Evolutionary conservation across 2,888 invertebrate species (phyloP).

Genomic region (Trichopoda pennipes): DNA sequence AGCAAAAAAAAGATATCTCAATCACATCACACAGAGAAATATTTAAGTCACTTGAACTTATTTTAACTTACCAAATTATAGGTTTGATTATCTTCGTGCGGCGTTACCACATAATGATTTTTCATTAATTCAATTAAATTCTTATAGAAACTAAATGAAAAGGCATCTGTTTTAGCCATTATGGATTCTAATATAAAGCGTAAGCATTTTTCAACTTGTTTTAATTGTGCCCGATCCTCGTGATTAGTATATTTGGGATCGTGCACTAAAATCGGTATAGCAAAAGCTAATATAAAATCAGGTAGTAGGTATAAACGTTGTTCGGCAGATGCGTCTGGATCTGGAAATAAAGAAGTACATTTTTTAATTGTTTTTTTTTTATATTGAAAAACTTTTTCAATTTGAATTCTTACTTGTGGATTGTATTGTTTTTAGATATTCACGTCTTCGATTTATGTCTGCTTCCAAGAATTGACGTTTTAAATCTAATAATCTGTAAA

Average conservation of each 20-base stretch:
- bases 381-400: neutral
- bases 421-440: slow-evolving; percentile 92
- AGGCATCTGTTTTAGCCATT: slow-evolving; percentile 95
- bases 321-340: slow-evolving; percentile 75
- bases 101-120: slow-evolving; percentile 91
- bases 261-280: slow-evolving; percentile 97
- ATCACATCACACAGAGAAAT: too few species aligned
- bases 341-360: slow-evolving; percentile 60
- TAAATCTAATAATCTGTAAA: slow-evolving; percentile 77
- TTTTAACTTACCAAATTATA: slow-evolving; percentile 88
- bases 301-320: slow-evolving; percentile 95
- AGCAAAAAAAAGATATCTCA: too few species aligned
- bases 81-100: slow-evolving; percentile 90
- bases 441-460: slow-evolving; percentile 94
- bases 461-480: slow-evolving; percentile 91
- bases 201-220: slow-evolving; percentile 91
- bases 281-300: slow-evolving; percentile 98
- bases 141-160: slow-evolving; percentile 97
- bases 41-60: neutral
- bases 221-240: slow-evolving; percentile 88
- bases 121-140: slow-evolving; percentile 96
- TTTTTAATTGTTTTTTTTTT: neutral
- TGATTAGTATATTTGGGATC: slow-evolving; percentile 91
- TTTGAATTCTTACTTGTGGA: slow-evolving; percentile 80
- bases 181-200: slow-evolving; percentile 97